Evolutionary conservation across 1,140 invertebrate genomes (phyloP).

Genomic region (Sycobia sp.): DNA sequence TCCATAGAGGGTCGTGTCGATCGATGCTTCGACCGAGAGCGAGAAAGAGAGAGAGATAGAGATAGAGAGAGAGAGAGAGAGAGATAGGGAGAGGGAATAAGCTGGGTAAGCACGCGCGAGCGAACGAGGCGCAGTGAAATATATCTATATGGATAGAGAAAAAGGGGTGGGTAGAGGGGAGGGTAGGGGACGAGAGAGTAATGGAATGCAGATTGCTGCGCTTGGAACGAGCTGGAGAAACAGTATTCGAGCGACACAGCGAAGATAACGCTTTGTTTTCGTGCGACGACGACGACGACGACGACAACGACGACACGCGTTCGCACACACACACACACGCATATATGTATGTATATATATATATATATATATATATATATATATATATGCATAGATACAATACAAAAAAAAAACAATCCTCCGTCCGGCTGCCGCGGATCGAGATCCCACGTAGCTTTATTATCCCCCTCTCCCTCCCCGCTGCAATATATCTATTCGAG

Average conservation of each 20-base stretch:
- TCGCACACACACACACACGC: no score
- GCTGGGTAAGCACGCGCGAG: no score
- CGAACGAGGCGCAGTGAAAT: slow-evolving; percentile 6
- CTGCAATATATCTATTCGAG: neutral
- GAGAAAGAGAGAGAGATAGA: no score
- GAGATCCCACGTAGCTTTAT: neutral
- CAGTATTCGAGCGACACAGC: slow-evolving; percentile 43
- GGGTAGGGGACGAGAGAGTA: neutral
- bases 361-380: no score
- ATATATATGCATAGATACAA: no score
- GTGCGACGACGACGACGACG: slow-evolving; percentile 8
- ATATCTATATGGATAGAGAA: no score
- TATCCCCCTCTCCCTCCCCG: neutral
- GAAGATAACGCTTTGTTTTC: slow-evolving; percentile 47
- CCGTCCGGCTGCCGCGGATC: no score
- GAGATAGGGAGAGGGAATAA: no score
- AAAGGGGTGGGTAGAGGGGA: neutral
- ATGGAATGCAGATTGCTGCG: slow-evolving; percentile 10
- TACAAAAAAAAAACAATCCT: no score
- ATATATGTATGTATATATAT: no score
- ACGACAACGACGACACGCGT: neutral
- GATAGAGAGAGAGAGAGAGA: no score
- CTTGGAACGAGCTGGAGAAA: slow-evolving; percentile 11
- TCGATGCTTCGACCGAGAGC: no score
- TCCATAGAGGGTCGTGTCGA: slow-evolving; percentile 39